Base-by-base conservation (phyloP, 2,797 vertebrate genomes). In the Lemur catta region DNA sequence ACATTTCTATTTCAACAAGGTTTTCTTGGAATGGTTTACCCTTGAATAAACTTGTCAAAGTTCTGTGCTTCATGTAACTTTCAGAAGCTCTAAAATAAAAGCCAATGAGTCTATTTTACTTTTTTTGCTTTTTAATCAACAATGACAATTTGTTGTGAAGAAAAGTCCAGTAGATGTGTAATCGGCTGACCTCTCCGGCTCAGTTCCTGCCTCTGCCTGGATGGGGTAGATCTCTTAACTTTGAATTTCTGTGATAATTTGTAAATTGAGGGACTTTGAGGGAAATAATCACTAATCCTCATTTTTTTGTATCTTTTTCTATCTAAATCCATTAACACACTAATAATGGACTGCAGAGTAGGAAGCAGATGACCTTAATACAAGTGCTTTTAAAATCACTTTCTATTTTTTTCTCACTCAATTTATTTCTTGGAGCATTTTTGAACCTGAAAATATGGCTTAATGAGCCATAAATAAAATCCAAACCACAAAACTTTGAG, bases 271-370 rank as follows among this genome's bases (percentile, higher is more conserved):
- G 74, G 26, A 87, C 28, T 82, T 94, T 84, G 14, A 81, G 41
- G 52, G 52, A 91, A 41, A 94, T 90, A 95, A 88, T 96, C 50
- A 93, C 48, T 59, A 95, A 87, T 65, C 76, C 15, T 13, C 22
- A 55, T 38, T 78, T 95, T 61, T 61, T 52, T 63, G 79, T 71
- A 92, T 95, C 55, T 75, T 86, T 93, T 89, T 48, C 8, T 38
- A 89, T 95, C 71, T 96, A 93, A 95, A 91, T 96, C 84, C 71
- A 96, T 89, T 91, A 84, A 87, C 15, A 65, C 48, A 74, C 57
- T 84, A 89, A 97, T 84, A 89, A 97, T 88, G 61, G 87, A 85
- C 38, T 95, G 38, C 30, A 90, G 87, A 96, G 84, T 38, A 96
- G 48, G 48, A 95, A 97, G 35, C 24, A 91, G 75, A 91, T 95